These are phyloP conservation scores for Coptodon rendalli DNA, from an alignment of 2,113 vertebrate genomes.

Conservation along the genomic window DNA sequence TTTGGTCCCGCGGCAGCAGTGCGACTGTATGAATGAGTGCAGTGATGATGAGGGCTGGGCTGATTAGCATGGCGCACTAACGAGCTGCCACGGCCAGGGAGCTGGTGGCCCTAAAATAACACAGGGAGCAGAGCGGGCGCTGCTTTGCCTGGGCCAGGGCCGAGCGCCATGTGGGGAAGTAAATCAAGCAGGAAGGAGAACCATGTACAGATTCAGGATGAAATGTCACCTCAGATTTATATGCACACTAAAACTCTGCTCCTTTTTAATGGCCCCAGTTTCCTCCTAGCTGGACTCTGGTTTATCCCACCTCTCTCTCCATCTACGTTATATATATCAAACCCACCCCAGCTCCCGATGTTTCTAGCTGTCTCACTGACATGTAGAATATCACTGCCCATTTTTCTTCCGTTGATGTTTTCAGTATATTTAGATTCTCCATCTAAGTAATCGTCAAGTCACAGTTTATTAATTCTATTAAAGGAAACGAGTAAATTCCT, in stretches of 20 bases:
- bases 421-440: no score
- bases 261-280: conserved; percentile 66
- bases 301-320: conserved; percentile 11
- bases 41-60: conserved; percentile 39
- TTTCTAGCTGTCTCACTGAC: not conserved
- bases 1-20: conserved; percentile 25
- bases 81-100: conserved; percentile 49
- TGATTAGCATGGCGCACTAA: conserved; percentile 66
- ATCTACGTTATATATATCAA: not conserved
- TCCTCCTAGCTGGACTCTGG: conserved; percentile 45
- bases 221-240: conserved; percentile 75
- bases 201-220: conserved; percentile 67
- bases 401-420: not conserved
- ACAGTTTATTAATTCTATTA: not conserved
- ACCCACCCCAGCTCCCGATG: not conserved
- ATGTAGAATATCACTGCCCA: not conserved
- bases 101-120: conserved; percentile 64
- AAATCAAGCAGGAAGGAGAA: conserved; percentile 70
- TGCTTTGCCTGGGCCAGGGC: conserved; percentile 18
- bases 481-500: not conserved
- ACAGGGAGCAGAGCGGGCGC: conserved; percentile 8
- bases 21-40: conserved; percentile 42
- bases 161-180: conserved; percentile 33
- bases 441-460: not conserved
- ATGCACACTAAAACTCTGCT: conserved; percentile 63